Base-by-base conservation (phyloP, 2,113 vertebrate species). In the Brachyhypopomus occidentalis region DNA sequence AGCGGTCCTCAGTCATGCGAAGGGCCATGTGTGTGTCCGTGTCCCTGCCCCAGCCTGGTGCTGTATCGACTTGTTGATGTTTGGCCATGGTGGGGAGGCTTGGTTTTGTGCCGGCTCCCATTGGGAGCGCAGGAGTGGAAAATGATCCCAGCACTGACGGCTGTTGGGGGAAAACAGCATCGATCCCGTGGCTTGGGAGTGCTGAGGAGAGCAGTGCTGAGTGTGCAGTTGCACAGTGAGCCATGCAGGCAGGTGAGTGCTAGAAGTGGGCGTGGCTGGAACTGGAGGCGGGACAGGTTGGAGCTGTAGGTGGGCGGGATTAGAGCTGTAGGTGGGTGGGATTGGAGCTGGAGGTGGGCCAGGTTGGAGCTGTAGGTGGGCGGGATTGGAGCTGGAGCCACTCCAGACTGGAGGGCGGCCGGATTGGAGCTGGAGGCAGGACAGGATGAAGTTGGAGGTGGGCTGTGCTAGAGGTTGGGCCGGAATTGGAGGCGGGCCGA, bases 321-420 rank as follows among this genome's bases (percentile, higher is more conserved):
- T n/a, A n/a, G 41, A 8, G 41, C 41, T 48, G 11, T 8, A 1
- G 41, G 41, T 48, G 41, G 41, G 41, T 9, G 4, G 41, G 41
- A 9, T 11, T 48, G 1, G 41, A 8, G 41, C 86, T 89, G 88
- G 89, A 88, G 86, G 72, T 16, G 82, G 79, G 87, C 89, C 90
- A 89, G 88, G 86, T 85, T 89, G 89, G 89, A 88, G 86, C 85
- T 89, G 89, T 89, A 88, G 86, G 88, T 86, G 90, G 89, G 89
- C 12, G 11, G 30, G 30, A 30, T 30, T 30, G 30, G 45, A 14
- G 45, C 45, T 52, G 12, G 2, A 2, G 45, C 2, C 30, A 1
- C 30, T 30, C 30, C 30, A 30, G 30, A 30, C 30, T 30, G 30
- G 30, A 30, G 30, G 45, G 9, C 1, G 45, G 45, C 45, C 2